phyloP scores from a whole-genome alignment of 2,888 invertebrate species.

The Cephus runcator region DNA sequence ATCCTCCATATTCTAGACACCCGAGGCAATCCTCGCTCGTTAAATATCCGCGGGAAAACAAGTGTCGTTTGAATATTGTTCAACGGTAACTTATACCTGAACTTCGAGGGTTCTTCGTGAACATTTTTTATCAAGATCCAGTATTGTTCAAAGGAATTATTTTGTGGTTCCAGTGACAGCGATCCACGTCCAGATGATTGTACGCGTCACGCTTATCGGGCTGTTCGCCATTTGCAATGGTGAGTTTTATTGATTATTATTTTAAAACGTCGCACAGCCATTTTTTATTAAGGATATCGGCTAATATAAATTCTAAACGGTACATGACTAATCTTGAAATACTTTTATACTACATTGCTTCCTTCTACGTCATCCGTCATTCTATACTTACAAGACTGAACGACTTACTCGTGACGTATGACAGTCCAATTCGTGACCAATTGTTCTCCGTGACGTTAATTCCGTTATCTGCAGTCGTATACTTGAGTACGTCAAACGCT shows the following conservation, averaged over 20 bases:
- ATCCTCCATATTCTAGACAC: not conserved
- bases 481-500: not conserved
- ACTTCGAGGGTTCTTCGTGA: not conserved
- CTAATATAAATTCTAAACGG: not conserved
- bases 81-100: not conserved
- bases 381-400: not conserved
- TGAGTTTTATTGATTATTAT: slow-evolving; percentile 29
- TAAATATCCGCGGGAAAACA: not conserved
- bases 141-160: not conserved
- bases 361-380: not conserved
- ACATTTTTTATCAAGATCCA: not conserved
- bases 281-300: not conserved
- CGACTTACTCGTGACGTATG: not conserved
- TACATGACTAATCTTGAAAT: not conserved
- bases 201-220: slow-evolving; percentile 36
- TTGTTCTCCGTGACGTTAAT: not conserved
- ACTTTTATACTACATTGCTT: not conserved
- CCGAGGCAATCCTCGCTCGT: not conserved
- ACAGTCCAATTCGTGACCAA: not conserved
- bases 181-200: slow-evolving; percentile 41
- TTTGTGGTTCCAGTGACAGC: not conserved
- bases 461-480: not conserved
- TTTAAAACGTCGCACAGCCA: not conserved
- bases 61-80: not conserved
- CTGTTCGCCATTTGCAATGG: slow-evolving; percentile 37